Percentiles rank a stretch among this genome's conserved stretches.
Conservation (phyloP, 2,113 vertebrate genomes). For the Boleophthalmus pectinirostris region DNA sequence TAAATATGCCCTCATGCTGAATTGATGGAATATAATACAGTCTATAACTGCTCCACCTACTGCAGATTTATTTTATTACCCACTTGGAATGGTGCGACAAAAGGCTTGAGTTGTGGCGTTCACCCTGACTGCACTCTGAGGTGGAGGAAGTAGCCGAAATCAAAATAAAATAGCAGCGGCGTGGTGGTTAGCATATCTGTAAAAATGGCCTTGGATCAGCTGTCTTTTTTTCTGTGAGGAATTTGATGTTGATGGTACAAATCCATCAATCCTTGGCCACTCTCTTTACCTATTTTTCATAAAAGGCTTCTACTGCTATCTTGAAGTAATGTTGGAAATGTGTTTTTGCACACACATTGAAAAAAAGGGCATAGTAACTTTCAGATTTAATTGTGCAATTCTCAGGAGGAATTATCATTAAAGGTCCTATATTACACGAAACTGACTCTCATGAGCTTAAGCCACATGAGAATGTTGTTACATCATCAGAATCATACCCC, state of each 20-base stretch:
- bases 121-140: neutral
- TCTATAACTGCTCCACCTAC: conserved; percentile 12
- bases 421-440: too few species aligned
- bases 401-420: too few species aligned
- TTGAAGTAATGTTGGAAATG: too few species aligned
- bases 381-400: too few species aligned
- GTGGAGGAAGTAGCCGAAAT: neutral
- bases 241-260: neutral
- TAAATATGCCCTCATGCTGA: conserved; percentile 70
- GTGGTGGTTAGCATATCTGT: neutral
- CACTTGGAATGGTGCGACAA: conserved; percentile 17
- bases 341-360: too few species aligned
- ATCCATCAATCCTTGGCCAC: neutral
- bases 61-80: conserved; percentile 9
- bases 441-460: too few species aligned
- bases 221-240: neutral
- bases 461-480: too few species aligned
- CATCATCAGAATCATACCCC: too few species aligned
- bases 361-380: too few species aligned
- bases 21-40: conserved; percentile 42
- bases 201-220: neutral
- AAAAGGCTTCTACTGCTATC: too few species aligned
- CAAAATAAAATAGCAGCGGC: neutral
- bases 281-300: too few species aligned
- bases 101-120: neutral